A percentile compares a stretch with the other conserved stretches of the same genome.
Conservation (phyloP, 2,797 vertebrate genomes). For the Anabacerthia variegaticeps region DNA sequence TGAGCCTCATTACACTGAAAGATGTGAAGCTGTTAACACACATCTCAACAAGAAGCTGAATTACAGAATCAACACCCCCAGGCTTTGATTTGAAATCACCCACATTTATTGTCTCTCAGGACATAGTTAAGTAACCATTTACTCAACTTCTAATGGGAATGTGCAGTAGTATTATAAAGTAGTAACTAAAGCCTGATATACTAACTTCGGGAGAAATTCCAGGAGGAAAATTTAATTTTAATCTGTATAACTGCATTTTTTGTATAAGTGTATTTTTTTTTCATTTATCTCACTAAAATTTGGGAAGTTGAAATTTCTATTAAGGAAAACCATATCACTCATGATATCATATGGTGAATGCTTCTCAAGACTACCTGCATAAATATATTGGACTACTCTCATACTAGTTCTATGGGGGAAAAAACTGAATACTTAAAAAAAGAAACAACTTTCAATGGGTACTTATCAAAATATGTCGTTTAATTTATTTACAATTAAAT, state of each 20-base stretch:
- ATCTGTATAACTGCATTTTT: neutral
- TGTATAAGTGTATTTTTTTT: neutral
- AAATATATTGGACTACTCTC: neutral
- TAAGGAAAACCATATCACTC: neutral
- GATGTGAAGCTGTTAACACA: neutral
- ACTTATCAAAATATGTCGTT: neutral
- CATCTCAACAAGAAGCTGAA: neutral
- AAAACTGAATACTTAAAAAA: neutral
- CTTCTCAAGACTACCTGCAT: neutral
- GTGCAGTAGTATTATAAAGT: neutral
- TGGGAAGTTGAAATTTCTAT: neutral
- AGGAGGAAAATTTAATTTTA: neutral
- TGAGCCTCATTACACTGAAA: neutral
- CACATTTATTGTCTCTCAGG: neutral
- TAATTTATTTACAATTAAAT: neutral
- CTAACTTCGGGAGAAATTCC: neutral
- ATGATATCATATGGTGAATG: neutral
- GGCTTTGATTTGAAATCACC: neutral
- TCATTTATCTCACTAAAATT: neutral
- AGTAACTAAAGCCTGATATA: neutral
- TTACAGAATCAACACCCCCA: neutral
- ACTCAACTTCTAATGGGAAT: neutral
- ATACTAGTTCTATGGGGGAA: neutral
- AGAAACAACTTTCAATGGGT: neutral
- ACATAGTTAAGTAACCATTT: neutral